These are phyloP conservation scores for Nasonia giraulti DNA, from an alignment of 1,140 invertebrate genomes.

Conservation along the genomic window DNA sequence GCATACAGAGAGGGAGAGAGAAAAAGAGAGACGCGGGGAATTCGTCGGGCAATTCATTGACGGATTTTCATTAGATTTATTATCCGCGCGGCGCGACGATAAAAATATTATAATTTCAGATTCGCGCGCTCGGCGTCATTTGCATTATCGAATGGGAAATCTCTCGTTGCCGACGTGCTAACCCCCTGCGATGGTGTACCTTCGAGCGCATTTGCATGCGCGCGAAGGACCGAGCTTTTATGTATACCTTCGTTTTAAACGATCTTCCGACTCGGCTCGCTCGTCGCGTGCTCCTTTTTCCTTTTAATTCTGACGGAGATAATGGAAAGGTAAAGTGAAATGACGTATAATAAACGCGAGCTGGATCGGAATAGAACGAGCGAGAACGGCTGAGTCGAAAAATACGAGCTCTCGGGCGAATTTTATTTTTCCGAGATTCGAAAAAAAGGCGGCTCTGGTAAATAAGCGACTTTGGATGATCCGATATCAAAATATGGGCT, in stretches of 20 bases:
- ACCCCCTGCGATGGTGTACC: neutral
- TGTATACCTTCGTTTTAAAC: neutral
- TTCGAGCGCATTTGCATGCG: neutral
- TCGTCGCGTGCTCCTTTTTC: neutral
- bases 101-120: constrained; percentile 37
- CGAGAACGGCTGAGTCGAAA: too few relatives aligned
- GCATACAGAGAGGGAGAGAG: neutral
- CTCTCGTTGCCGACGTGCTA: neutral
- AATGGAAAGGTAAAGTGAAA: neutral
- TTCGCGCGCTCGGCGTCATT: neutral
- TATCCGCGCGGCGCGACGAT: neutral
- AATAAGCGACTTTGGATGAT: constrained; percentile 61
- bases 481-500: constrained; percentile 56
- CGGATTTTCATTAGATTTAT: constrained; percentile 32
- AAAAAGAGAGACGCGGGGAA: neutral
- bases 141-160: constrained; percentile 28
- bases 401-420: neutral
- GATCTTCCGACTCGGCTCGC: neutral
- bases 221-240: neutral
- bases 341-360: too few relatives aligned
- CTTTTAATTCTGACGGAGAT: neutral
- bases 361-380: too few relatives aligned
- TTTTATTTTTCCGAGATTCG: neutral
- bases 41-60: constrained; percentile 13
- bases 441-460: constrained; percentile 57